phyloP scores from a whole-genome alignment of 2,888 invertebrate genomes.

The Scelioninae gen. 1 region DNA sequence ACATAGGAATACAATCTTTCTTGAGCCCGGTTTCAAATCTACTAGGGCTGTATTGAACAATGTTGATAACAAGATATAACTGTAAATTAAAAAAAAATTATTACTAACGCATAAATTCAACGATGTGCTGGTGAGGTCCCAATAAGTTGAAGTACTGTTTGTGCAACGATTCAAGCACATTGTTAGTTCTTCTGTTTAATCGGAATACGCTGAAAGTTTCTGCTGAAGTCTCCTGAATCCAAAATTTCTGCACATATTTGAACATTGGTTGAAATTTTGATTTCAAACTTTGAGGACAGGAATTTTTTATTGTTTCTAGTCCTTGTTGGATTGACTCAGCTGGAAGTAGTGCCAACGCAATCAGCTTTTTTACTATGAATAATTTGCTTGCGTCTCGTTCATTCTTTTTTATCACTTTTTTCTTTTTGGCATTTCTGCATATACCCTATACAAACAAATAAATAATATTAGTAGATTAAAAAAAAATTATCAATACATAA shows the following conservation, averaged over 20 bases:
- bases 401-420: too few species aligned
- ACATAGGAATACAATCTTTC: too few species aligned
- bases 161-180: constrained; percentile 7
- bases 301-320: neutral
- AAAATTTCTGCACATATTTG: neutral
- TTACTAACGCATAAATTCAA: neutral
- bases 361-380: neutral
- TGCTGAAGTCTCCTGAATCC: neutral
- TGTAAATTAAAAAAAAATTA: too few species aligned
- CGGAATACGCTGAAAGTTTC: neutral
- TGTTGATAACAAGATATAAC: too few species aligned
- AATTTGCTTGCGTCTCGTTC: neutral
- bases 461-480: too few species aligned
- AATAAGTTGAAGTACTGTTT: neutral
- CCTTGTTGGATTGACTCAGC: neutral
- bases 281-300: neutral
- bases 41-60: too few species aligned
- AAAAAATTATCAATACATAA: too few species aligned
- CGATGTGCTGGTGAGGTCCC: neutral
- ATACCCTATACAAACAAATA: too few species aligned
- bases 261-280: neutral
- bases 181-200: neutral
- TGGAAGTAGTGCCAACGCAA: neutral
- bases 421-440: neutral
- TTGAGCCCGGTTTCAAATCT: too few species aligned